phyloP scores from a whole-genome alignment of 2,888 invertebrate genomes.

The Drosophila fungiperda region DNA sequence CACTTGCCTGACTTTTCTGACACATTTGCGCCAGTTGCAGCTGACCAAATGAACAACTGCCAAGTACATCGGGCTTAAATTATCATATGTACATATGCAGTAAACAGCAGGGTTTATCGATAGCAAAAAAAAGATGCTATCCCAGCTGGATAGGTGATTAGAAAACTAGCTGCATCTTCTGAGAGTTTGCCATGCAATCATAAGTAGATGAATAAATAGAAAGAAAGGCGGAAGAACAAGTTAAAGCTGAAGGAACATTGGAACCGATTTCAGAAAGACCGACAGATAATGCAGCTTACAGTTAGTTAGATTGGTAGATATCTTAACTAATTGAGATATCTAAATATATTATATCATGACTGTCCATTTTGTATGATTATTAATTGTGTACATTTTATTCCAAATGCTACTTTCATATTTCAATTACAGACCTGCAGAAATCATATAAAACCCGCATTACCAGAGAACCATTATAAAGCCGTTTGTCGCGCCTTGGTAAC shows the following conservation, averaged over 20 bases:
- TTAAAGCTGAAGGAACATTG: neutral
- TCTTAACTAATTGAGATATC: neutral
- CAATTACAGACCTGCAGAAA: constrained; percentile 86
- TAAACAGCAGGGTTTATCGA: constrained; percentile 33
- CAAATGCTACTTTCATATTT: neutral
- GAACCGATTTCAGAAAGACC: neutral
- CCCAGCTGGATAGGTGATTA: constrained; percentile 54
- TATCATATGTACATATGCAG: constrained; percentile 18
- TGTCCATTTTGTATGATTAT: neutral
- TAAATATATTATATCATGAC: neutral
- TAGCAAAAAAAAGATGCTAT: constrained; percentile 27
- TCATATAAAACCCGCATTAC: constrained; percentile 85
- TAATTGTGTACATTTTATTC: neutral
- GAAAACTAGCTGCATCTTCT: constrained; percentile 33
- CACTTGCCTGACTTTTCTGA: constrained; percentile 71
- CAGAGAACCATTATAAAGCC: constrained; percentile 90
- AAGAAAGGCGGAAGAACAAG: neutral
- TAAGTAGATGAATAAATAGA: constrained; percentile 19
- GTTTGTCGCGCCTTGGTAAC: constrained; percentile 96
- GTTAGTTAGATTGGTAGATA: neutral
- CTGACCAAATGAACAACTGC: constrained; percentile 29
- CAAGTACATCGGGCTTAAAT: constrained; percentile 27
- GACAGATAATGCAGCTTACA: neutral
- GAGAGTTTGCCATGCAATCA: neutral
- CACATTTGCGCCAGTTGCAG: constrained; percentile 49